Percentiles rank a stretch among this genome's conserved stretches.
phyloP scores from a whole-genome alignment of 2,888 invertebrate species.

The Drosophila niveifrons region DNA sequence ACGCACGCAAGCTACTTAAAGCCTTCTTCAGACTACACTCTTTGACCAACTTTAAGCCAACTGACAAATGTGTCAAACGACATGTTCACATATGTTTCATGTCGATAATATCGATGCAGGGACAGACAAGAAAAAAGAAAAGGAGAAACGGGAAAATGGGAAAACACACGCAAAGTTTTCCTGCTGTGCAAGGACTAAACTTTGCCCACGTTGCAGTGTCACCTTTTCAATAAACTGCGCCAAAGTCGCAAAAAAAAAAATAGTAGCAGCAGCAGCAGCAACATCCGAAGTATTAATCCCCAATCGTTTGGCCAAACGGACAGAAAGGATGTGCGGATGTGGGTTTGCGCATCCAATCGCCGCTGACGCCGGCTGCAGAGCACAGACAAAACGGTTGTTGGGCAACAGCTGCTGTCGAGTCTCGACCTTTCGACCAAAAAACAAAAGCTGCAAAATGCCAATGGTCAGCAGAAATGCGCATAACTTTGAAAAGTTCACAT shows the following conservation, averaged over 20 bases:
- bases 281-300: constrained; percentile 72
- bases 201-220: constrained; percentile 70
- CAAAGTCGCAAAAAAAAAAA: constrained; percentile 46
- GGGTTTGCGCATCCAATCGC: constrained; percentile 67
- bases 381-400: constrained; percentile 72
- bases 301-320: constrained; percentile 63
- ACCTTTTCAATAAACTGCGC: constrained; percentile 80
- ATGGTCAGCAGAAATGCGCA: constrained; percentile 81
- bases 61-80: constrained; percentile 82
- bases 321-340: constrained; percentile 28
- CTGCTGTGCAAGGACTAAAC: constrained; percentile 58
- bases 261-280: constrained; percentile 44
- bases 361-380: constrained; percentile 30
- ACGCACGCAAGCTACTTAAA: constrained; percentile 35
- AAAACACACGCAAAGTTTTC: constrained; percentile 51
- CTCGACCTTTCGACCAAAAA: constrained; percentile 75
- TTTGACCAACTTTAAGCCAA: constrained; percentile 65
- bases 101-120: constrained; percentile 73
- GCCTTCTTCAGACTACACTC: constrained; percentile 9
- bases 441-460: constrained; percentile 81
- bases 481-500: constrained; percentile 75
- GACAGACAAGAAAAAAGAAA: constrained; percentile 8
- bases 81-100: constrained; percentile 77
- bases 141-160: constrained; percentile 4
- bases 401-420: constrained; percentile 67